Evolutionary conservation across 2,888 invertebrate genomes (phyloP).

Genomic region (Agonopterix arenella): DNA sequence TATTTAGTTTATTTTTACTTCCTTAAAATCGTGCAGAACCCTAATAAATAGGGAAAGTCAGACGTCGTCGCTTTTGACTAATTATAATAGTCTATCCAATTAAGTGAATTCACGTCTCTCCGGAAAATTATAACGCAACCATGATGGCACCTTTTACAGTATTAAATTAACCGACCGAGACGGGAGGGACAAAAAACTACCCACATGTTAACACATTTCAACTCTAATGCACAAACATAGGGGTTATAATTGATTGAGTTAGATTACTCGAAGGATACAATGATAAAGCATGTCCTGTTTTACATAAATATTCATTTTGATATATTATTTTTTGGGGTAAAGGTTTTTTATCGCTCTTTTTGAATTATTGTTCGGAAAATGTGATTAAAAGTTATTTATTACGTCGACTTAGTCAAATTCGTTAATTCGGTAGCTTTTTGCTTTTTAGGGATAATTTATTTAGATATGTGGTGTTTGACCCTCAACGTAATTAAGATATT

Average conservation of each 20-base stretch:
- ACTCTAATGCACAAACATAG: background rate
- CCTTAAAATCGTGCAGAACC: constrained; percentile 2
- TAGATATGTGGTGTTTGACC: background rate
- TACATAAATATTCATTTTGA: constrained; percentile 22
- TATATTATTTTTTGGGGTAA: constrained; percentile 21
- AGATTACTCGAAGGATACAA: constrained; percentile 5
- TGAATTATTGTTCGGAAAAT: constrained; percentile 18
- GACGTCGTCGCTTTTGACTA: constrained; percentile 29
- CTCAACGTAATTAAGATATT: background rate
- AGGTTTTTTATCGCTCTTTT: constrained; percentile 15
- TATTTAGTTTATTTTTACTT: too few species aligned
- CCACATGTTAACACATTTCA: background rate
- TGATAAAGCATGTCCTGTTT: constrained; percentile 21
- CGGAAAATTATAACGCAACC: constrained; percentile 29
- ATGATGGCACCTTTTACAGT: constrained; percentile 18
- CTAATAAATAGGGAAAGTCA: constrained; percentile 9
- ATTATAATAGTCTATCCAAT: constrained; percentile 43
- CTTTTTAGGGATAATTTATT: background rate
- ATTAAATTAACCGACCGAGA: constrained; percentile 15
- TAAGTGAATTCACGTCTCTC: constrained; percentile 34
- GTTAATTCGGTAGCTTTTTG: constrained; percentile 10
- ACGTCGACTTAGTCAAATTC: constrained; percentile 4
- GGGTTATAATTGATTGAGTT: background rate
- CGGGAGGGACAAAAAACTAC: constrained; percentile 4
- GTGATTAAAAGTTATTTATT: constrained; percentile 18